Percentiles rank a stretch among this genome's conserved stretches.
Conservation (phyloP, 2,888 invertebrate genomes). For the Hypselothyrea guttata region DNA sequence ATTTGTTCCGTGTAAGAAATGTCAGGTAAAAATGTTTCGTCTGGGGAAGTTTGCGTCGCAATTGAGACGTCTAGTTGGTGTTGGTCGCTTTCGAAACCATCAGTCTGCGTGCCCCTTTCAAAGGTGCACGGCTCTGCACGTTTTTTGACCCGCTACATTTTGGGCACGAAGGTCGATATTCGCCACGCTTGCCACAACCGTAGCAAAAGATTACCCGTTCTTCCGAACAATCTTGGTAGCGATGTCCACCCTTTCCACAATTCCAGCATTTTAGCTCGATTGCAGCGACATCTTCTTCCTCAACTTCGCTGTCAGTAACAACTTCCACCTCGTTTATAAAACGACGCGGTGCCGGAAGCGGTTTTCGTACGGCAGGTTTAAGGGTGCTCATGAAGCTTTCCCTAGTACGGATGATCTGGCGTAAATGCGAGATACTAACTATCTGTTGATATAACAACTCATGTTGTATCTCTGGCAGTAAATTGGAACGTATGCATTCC, state of each 20-base stretch:
- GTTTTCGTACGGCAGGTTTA: too few relatives aligned
- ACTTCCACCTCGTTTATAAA: too few relatives aligned
- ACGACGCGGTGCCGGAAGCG: too few relatives aligned
- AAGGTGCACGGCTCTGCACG: background rate
- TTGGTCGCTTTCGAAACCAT: background rate
- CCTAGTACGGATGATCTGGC: background rate
- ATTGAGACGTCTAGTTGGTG: background rate
- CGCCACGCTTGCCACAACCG: background rate
- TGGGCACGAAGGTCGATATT: background rate
- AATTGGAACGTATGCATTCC: too few relatives aligned
- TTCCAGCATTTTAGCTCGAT: background rate
- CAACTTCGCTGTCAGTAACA: too few relatives aligned
- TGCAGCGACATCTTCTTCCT: too few relatives aligned
- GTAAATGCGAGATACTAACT: background rate
- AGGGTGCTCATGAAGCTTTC: background rate
- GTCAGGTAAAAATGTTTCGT: background rate
- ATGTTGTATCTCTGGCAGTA: conserved; percentile 4
- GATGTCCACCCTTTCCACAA: background rate
- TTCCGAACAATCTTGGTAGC: background rate
- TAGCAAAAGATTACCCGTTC: background rate
- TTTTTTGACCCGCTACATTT: background rate
- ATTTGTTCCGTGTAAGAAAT: too few relatives aligned
- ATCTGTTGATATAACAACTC: background rate
- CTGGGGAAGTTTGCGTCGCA: background rate
- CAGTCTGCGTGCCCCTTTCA: background rate